Base-by-base conservation (phyloP, 2,888 invertebrate genomes). In the Nebria brevicollis region DNA sequence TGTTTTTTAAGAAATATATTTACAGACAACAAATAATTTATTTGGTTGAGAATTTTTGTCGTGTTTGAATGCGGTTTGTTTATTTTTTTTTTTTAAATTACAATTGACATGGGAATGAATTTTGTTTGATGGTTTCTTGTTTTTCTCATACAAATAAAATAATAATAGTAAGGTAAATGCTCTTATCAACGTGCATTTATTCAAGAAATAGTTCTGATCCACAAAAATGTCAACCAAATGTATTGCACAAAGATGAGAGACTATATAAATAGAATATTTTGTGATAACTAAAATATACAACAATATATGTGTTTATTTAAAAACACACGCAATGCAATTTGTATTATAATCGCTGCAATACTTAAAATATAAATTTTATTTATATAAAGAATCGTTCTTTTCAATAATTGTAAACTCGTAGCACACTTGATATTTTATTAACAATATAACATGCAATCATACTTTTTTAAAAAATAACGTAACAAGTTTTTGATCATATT, bases 261-360 rank as follows among this genome's bases (percentile, higher is more conserved):
- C 42, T 81, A 81, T 64, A 65, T 64, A 65, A 77, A 66, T 72
- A 76, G 81, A 73, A 81, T 77, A 81, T 81, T 77, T 81, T 81
- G 81, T 81, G 81, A 81, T 81, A 81, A 77, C 77, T 81, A 81
- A 81, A 34, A 34, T 34, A 34, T 34, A 34, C 34, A 34, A 34
- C 34, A 34, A 34, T 34, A 34, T 34, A 5, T 34, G 34, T 34
- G 34, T 34, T 34, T 34, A 34, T 34, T 34, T 34, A 34, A 34
- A 20, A 34, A 34, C 81, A 76, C 76, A 76, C 72, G 66, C 75
- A 77, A 81, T 72, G 81, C 81, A 81, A 81, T 81, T 77, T 81
- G 81, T 81, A 81, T 77, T 77, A 81, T 81, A 80, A 81, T 81
- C 77, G 81, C 81, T 81, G 81, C 81, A 81, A 81, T 81, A 81